Conservation (phyloP, 2,888 invertebrate species). For the Nipponacmea schrenckii region DNA sequence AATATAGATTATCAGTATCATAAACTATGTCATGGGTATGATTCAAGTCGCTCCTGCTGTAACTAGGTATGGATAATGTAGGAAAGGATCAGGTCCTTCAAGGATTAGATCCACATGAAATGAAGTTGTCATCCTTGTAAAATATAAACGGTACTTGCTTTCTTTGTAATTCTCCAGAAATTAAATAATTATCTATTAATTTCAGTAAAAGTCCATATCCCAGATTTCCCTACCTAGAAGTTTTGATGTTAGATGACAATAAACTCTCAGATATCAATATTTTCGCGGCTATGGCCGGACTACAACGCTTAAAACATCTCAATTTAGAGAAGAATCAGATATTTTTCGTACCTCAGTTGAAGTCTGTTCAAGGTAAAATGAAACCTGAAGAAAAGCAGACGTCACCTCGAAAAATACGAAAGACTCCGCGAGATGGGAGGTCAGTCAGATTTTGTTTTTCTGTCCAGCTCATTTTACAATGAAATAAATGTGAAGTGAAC, state of each 20-base stretch:
- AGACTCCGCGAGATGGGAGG: constrained; percentile 36
- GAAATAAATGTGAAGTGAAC: too few species aligned
- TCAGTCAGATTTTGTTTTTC: constrained; percentile 9
- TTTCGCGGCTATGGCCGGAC: constrained; percentile 64
- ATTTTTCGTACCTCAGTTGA: constrained; percentile 61
- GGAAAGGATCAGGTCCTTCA: too few species aligned
- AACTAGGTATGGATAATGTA: too few species aligned
- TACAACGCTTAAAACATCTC: constrained; percentile 61
- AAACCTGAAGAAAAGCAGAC: constrained; percentile 42
- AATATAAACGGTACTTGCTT: too few species aligned
- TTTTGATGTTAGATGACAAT: constrained; percentile 65
- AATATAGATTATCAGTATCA: too few species aligned
- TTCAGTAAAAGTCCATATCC: constrained; percentile 46
- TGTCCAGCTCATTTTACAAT: too few species aligned
- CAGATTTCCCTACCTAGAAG: constrained; percentile 60
- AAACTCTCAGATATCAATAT: constrained; percentile 56
- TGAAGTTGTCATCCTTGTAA: too few species aligned
- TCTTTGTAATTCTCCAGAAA: too few species aligned
- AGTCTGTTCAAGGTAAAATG: constrained; percentile 57
- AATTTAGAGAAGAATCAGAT: constrained; percentile 64
- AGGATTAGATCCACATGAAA: too few species aligned
- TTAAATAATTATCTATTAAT: constrained; percentile 19
- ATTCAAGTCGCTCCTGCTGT: too few species aligned
- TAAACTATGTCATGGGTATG: too few species aligned
- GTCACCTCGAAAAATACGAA: constrained; percentile 33